Evolutionary conservation across 1,140 invertebrate species (phyloP).

Genomic region (Paraescarpia echinospica): DNA sequence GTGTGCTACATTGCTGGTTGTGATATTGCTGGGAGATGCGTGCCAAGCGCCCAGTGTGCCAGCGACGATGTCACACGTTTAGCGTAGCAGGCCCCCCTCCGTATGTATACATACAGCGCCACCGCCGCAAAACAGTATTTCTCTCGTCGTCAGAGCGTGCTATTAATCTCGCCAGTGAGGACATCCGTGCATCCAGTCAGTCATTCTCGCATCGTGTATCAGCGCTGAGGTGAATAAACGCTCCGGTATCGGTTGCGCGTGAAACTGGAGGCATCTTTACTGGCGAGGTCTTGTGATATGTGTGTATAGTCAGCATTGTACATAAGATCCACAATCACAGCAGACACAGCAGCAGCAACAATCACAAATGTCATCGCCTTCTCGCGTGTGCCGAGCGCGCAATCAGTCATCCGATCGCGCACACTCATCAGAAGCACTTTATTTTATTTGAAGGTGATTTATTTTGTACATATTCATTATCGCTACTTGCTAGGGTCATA

Average conservation of each 20-base stretch:
- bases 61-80: neutral
- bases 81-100: neutral
- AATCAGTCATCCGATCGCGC: too few relatives aligned
- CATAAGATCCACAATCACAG: neutral
- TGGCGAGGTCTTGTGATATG: neutral
- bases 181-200: neutral
- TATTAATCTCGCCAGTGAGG: neutral
- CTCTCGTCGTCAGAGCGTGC: constrained; percentile 2
- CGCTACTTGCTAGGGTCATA: neutral
- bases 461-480: neutral
- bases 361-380: neutral
- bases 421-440: neutral
- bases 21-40: neutral
- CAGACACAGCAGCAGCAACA: neutral
- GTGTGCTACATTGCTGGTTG: neutral
- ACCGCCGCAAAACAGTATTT: neutral
- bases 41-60: neutral
- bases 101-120: neutral
- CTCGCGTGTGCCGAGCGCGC: neutral
- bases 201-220: neutral
- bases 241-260: neutral
- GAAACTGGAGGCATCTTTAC: neutral
- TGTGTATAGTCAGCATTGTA: neutral
- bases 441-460: constrained; percentile 2
- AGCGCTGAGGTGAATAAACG: neutral